Base-by-base conservation (phyloP, 1,140 invertebrate species). In the Drosophila ogumai region DNA sequence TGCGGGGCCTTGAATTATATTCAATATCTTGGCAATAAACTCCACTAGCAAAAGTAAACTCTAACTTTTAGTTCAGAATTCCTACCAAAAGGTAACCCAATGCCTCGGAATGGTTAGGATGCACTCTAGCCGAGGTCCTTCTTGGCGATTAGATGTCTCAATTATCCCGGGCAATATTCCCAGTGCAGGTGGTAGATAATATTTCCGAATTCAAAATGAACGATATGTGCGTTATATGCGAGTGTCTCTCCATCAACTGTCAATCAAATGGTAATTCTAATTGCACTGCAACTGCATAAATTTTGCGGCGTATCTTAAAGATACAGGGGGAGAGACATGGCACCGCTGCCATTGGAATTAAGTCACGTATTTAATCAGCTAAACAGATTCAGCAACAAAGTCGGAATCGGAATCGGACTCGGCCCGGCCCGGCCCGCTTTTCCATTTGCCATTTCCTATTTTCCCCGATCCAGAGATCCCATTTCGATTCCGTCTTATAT, bases 311-410 rank as follows among this genome's bases (percentile, higher is more conserved):
- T 74, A 64, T 64, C 72, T 76, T 68, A 32, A 77, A 80, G 81
- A 49, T 73, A 81, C 59, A 12, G 3, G 4, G 25, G 19, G 5
- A 28, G 25, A 50, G 17, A 50, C 28, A 50, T 25, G 28, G 47
- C 47, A 50, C 13, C 1, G 46, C 3, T 10, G 56, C 13, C 2
- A 13, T 7, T 10, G 56, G 81, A 90, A 90, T 90, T 88, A 90
- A 90, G 85, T 90, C 85, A 90, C 85, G 85, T 88, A 88, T 88
- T 87, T 87, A 87, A 86, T 86, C 82, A 80, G 82, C 84, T 80
- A 88, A 88, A 87, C 84, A 87, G 78, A 87, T 80, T 66, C 41
- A 36, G 66, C 66, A 69, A 60, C 69, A 82, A 82, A 69, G 64
- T 68, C 50, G 52, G 46, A 36, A 32, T 6, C 25, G 47, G 4